Percentiles rank a stretch among this genome's conserved stretches.
phyloP scores from a whole-genome alignment of 2,797 vertebrate species.

The Melanitta fusca region DNA sequence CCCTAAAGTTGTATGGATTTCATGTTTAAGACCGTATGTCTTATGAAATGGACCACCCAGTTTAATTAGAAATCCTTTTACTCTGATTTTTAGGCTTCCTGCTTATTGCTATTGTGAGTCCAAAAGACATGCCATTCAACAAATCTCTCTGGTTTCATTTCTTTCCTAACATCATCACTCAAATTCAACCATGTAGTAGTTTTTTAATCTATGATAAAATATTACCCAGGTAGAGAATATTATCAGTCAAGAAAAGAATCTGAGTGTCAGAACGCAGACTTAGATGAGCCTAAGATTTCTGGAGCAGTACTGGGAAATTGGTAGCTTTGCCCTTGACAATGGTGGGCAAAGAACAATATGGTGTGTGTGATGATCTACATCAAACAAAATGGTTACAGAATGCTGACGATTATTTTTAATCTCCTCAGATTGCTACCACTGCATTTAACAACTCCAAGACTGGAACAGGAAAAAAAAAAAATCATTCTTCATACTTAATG shows the following conservation, averaged over 20 bases:
- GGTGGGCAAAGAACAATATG: neutral
- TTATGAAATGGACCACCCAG: neutral
- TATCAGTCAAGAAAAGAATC: neutral
- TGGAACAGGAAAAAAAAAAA: neutral
- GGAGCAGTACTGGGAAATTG: neutral
- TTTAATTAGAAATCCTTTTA: conserved; percentile 3
- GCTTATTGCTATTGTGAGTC: neutral
- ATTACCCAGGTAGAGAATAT: neutral
- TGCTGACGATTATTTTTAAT: neutral
- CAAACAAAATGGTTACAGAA: neutral
- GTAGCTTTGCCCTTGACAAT: neutral
- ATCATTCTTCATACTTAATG: neutral
- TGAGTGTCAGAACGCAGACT: neutral
- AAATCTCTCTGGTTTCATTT: neutral
- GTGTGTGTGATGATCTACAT: neutral
- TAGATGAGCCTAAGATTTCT: neutral
- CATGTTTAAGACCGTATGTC: neutral
- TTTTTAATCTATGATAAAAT: neutral
- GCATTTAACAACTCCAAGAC: neutral
- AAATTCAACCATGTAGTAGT: neutral
- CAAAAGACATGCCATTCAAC: neutral
- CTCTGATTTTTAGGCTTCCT: neutral
- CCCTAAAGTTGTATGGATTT: neutral
- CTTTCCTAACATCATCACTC: neutral
- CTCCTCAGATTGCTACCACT: neutral